A percentile compares a stretch with the other conserved stretches of the same genome.
phyloP scores from a whole-genome alignment of 64 coral and sea anemone species.

The Actinia equina region DNA sequence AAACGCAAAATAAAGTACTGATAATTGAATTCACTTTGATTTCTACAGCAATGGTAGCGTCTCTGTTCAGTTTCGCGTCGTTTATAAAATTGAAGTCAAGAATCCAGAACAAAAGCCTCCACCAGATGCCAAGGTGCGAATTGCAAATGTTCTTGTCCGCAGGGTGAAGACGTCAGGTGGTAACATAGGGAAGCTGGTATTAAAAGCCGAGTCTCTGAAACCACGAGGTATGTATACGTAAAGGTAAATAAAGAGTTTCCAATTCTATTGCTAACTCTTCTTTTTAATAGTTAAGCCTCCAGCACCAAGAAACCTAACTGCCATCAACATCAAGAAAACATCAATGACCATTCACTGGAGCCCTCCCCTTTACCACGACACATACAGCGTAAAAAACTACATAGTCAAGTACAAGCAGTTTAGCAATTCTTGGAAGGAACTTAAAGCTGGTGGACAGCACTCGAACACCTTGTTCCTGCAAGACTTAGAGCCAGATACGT shows the following conservation, averaged over 20 bases:
- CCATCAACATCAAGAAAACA: not conserved
- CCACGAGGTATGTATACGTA: not conserved
- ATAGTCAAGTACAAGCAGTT: not conserved
- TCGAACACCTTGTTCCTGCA: not conserved
- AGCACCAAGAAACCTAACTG: not conserved
- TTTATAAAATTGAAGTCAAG: not conserved
- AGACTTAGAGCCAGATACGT: not conserved
- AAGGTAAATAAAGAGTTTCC: too few relatives aligned
- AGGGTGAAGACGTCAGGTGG: not conserved
- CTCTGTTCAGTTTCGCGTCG: not conserved
- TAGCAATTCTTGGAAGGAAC: not conserved
- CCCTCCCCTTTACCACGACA: not conserved
- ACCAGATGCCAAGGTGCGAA: not conserved
- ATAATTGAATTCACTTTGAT: not conserved
- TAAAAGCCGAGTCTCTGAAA: not conserved
- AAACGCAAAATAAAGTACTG: too few relatives aligned
- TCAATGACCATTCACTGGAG: not conserved
- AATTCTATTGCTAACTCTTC: not conserved
- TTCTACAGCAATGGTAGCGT: slow-evolving; percentile 6
- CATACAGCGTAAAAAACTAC: not conserved
- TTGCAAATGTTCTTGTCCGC: slow-evolving; percentile 1
- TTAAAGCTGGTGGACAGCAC: not conserved
- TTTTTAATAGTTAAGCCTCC: not conserved
- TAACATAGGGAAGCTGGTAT: not conserved
- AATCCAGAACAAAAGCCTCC: not conserved